Conservation (phyloP, 2,113 vertebrate genomes). For the Cynopterus brachyotis region DNA sequence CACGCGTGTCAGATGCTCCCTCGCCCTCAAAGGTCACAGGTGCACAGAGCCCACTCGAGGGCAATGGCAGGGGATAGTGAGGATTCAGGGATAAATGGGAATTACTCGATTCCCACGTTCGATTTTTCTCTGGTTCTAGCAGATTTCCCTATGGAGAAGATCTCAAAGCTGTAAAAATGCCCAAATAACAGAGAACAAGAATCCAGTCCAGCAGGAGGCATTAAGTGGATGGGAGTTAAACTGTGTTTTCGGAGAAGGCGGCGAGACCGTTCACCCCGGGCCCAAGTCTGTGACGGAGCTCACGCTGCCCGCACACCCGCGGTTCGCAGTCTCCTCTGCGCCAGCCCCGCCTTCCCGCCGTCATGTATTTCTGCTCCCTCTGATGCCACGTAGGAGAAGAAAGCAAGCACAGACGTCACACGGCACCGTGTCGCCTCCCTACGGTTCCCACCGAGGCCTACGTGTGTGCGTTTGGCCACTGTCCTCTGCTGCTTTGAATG, state of each 20-base stretch:
- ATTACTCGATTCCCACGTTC: background rate
- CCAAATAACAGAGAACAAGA: conserved; percentile 31
- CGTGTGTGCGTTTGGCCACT: background rate
- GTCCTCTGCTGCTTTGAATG: background rate
- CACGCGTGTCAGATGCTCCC: background rate
- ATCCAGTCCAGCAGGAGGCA: background rate
- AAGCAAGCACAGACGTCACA: conserved; percentile 9
- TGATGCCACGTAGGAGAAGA: conserved; percentile 44
- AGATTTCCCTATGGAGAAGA: conserved; percentile 5
- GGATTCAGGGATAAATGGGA: background rate
- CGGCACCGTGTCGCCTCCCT: background rate
- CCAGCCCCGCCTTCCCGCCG: background rate
- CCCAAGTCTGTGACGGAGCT: background rate
- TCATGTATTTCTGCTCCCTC: background rate
- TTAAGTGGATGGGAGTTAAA: conserved; percentile 19
- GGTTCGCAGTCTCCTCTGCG: background rate
- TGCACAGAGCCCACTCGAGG: background rate
- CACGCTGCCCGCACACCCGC: background rate
- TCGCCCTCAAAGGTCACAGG: background rate
- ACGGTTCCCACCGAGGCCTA: background rate
- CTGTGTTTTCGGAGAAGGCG: conserved; percentile 28
- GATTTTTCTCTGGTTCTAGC: background rate
- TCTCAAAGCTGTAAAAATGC: conserved; percentile 31
- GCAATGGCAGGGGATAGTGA: background rate
- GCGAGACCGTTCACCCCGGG: background rate